A percentile compares a stretch with the other conserved stretches of the same genome.
Conservation (phyloP, 2,113 vertebrate species). For the Cynoglossus semilaevis region DNA sequence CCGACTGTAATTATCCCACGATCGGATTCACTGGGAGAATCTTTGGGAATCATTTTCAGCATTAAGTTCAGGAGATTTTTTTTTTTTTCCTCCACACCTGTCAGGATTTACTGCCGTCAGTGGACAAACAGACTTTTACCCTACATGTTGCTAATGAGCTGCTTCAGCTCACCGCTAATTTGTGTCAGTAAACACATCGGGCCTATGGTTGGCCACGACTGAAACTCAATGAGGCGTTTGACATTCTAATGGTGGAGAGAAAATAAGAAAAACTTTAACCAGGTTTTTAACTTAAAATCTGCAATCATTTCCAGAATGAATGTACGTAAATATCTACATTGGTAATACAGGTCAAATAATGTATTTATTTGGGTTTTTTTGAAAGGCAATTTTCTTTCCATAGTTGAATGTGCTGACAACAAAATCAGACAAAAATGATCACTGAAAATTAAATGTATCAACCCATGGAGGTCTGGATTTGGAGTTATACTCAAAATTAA, state of each 20-base stretch:
- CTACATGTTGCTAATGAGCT: conserved; percentile 52
- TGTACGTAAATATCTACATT: too few relatives aligned
- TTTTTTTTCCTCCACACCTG: conserved; percentile 38
- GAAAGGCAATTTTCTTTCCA: too few relatives aligned
- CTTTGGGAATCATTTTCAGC: conserved; percentile 35
- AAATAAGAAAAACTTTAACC: conserved; percentile 14
- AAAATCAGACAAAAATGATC: too few relatives aligned
- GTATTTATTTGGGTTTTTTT: too few relatives aligned
- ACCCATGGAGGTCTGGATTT: too few relatives aligned
- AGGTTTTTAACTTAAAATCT: too few relatives aligned
- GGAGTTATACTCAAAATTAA: too few relatives aligned
- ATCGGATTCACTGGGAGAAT: conserved; percentile 38
- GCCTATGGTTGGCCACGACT: conserved; percentile 33
- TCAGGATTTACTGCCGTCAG: conserved; percentile 22
- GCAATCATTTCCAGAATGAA: too few relatives aligned
- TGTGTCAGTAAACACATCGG: conserved; percentile 57
- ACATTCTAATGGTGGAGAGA: conserved; percentile 1
- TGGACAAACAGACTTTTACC: conserved; percentile 31
- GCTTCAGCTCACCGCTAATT: conserved; percentile 47
- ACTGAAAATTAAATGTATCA: too few relatives aligned
- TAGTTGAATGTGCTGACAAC: too few relatives aligned
- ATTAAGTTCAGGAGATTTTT: conserved; percentile 11
- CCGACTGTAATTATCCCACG: conserved; percentile 62
- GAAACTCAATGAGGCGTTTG: conserved; percentile 30
- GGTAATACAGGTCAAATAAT: too few relatives aligned